Conservation (phyloP, 2,113 vertebrate species). For the Heptranchias perlo region DNA sequence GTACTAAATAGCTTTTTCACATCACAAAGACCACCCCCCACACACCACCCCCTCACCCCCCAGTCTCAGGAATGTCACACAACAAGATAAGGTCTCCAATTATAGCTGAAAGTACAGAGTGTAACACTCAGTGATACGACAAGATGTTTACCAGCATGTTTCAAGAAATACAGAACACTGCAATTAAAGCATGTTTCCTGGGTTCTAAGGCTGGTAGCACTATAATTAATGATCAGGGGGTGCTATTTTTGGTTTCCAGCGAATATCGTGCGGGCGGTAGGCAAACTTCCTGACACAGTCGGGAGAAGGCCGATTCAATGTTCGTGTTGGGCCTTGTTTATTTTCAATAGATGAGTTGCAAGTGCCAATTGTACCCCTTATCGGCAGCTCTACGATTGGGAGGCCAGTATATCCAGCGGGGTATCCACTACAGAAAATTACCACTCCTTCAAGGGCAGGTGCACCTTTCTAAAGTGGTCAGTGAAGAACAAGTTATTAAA, state of each 20-base stretch:
- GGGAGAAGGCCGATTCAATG: neutral
- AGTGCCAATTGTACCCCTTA: neutral
- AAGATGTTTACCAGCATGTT: neutral
- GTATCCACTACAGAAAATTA: neutral
- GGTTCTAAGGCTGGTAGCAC: neutral
- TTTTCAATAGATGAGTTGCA: neutral
- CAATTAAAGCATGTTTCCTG: neutral
- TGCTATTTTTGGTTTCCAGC: neutral
- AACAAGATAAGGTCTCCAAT: constrained; percentile 26
- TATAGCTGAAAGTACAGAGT: constrained; percentile 22
- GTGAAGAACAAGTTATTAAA: neutral
- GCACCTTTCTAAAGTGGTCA: neutral
- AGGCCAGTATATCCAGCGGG: neutral
- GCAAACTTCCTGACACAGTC: neutral
- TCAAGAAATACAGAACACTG: neutral
- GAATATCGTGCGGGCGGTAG: neutral
- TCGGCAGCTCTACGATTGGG: neutral
- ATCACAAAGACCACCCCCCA: neutral
- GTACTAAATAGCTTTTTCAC: neutral
- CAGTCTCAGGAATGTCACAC: neutral
- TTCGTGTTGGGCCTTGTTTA: neutral
- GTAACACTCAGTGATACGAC: neutral
- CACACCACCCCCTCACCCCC: neutral
- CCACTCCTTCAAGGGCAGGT: neutral
- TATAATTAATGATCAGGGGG: neutral